phyloP scores from a whole-genome alignment of 2,888 invertebrate genomes.

The Brachyopa scutellaris region DNA sequence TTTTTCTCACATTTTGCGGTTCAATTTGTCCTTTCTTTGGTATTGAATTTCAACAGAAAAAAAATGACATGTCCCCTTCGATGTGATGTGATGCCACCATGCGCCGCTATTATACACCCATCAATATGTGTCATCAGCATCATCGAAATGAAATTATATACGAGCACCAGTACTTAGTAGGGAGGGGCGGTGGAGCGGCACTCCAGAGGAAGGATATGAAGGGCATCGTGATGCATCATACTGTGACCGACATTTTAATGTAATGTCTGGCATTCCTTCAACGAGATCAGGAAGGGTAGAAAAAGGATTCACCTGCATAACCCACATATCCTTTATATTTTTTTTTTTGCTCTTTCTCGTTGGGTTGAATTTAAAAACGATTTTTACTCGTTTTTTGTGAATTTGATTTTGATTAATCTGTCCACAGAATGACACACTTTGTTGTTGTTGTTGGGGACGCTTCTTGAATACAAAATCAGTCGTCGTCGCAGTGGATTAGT shows the following conservation, averaged over 20 bases:
- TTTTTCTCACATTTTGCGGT: constrained; percentile 37
- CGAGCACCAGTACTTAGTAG: background rate
- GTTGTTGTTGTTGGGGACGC: background rate
- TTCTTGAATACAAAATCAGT: constrained; percentile 55
- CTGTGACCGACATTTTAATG: constrained; percentile 70
- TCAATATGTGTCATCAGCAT: constrained; percentile 53
- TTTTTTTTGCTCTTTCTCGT: background rate
- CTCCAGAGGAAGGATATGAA: constrained; percentile 18
- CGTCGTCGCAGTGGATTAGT: constrained; percentile 40
- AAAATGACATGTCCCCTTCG: constrained; percentile 48
- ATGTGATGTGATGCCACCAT: constrained; percentile 16
- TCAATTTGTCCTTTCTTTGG: constrained; percentile 52
- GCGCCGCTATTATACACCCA: background rate
- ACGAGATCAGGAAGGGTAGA: constrained; percentile 45
- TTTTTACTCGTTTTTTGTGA: background rate
- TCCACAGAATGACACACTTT: constrained; percentile 1
- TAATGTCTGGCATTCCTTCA: constrained; percentile 65
- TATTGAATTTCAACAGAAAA: constrained; percentile 52
- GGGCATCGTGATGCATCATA: constrained; percentile 46
- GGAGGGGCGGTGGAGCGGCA: background rate
- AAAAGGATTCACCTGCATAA: constrained; percentile 62
- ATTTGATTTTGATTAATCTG: constrained; percentile 13
- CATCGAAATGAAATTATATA: constrained; percentile 29
- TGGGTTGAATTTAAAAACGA: constrained; percentile 37
- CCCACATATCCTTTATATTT: constrained; percentile 16